These are phyloP conservation scores for Portevinia maculata DNA, from an alignment of 2,888 invertebrate species.

Conservation along the genomic window DNA sequence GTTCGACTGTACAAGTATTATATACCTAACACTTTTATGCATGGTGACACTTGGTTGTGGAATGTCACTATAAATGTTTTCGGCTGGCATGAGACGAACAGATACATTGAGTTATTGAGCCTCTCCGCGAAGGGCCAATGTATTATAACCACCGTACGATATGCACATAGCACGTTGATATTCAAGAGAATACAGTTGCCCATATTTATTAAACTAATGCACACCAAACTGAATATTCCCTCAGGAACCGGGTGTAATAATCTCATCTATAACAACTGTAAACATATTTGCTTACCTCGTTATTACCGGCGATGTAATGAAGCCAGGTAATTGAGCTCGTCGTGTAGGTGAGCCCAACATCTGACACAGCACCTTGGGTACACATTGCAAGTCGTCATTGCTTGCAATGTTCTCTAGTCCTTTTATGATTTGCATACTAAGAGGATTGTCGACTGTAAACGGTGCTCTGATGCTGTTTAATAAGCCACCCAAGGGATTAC, in stretches of 20 bases:
- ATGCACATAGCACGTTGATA: no score
- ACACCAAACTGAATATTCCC: neutral
- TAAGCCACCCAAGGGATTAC: constrained; percentile 79
- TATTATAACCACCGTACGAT: no score
- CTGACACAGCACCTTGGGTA: constrained; percentile 91
- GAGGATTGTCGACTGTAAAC: constrained; percentile 76
- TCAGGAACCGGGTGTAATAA: neutral
- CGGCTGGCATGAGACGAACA: no score
- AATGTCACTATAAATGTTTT: no score
- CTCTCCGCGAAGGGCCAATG: no score
- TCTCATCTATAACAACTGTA: neutral
- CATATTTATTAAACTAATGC: neutral
- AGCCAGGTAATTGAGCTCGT: constrained; percentile 81
- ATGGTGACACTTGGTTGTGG: no score
- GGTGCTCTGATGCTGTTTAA: constrained; percentile 79
- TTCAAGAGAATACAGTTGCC: no score
- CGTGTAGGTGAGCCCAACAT: constrained; percentile 85
- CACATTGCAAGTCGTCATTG: constrained; percentile 91
- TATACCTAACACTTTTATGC: no score
- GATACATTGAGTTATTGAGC: no score
- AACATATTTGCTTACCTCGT: constrained; percentile 78
- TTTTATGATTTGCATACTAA: constrained; percentile 81
- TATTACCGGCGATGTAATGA: constrained; percentile 81
- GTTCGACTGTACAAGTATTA: no score
- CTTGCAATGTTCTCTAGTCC: constrained; percentile 86